Evolutionary conservation across 1,140 invertebrate species (phyloP), one percentile per base, ranked within the genome.

Genomic region (Brachionus koreanus): DNA sequence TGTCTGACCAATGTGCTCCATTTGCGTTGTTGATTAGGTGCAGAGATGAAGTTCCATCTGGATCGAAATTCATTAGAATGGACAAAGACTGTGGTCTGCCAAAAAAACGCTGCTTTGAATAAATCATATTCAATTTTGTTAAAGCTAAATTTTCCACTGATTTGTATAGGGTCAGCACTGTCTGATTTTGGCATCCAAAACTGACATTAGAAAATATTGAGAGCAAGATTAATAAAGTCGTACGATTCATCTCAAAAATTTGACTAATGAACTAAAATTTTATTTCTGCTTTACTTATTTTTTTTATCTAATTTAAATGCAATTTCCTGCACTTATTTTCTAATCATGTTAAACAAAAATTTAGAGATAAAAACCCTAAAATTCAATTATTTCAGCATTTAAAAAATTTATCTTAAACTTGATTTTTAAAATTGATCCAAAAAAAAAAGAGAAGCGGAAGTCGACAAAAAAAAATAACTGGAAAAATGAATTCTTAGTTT

Each of bases 21-120:
- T 65, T 46, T 4, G 19, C 13, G 25, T 39, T 43, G 57, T 61
- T 35, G 9, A 82, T 29, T 37, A 82, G 33, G 35, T 82, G 79
- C 12, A 82, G 12, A 4, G 79, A 82, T 42, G 79, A 52, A 7
- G 79, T 82, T 13, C 79, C 79, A 33, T 82, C 57, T 1, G 49
- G 43, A 35, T 82, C 39, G 57, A 82, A 82, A 29, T 82, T 82
- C 79, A 82, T 82, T 12, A 82, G 23, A 19, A 82, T 65, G 23
- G 79, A 33, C n/a, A 82, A 52, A 61, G 79, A 69, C 10, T 65
- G 79, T 16, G 37, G 79, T 57, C 5, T 10, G 16, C 65, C n/a
- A 39, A 46, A 75, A 23, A 25, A 49, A 1, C 72, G 12, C 42
- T 13, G 10, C 7, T 37, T 37, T 35, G 39, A 39, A 10, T 13